Evolutionary conservation across 2,113 vertebrate species (phyloP).

Genomic region (Halichoeres trimaculatus): DNA sequence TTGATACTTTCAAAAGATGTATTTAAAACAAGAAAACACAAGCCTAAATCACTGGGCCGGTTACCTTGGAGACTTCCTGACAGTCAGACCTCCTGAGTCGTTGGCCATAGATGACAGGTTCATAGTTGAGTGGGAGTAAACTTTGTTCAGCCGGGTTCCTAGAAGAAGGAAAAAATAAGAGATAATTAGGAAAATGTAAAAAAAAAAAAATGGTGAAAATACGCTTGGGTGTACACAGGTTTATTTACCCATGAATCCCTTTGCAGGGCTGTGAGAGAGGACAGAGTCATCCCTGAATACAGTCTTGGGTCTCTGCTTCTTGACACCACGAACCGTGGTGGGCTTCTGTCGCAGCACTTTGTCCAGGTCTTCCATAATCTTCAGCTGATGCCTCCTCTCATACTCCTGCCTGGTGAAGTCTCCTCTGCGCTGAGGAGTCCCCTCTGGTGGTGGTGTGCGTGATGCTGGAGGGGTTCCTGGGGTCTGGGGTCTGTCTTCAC

Average conservation of each 20-base stretch:
- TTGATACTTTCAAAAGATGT: neutral
- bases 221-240: neutral
- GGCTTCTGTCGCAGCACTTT: slow-evolving; percentile 89
- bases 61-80: slow-evolving; percentile 87
- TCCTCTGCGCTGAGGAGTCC: slow-evolving; percentile 83
- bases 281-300: slow-evolving; percentile 91
- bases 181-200: neutral
- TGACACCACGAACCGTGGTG: slow-evolving; percentile 83
- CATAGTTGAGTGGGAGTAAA: slow-evolving; percentile 92
- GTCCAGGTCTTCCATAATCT: slow-evolving; percentile 92
- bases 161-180: slow-evolving; percentile 1
- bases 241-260: slow-evolving; percentile 86
- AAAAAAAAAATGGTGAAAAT: neutral
- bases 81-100: slow-evolving; percentile 81
- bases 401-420: slow-evolving; percentile 91
- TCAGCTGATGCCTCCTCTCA: slow-evolving; percentile 88
- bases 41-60: neutral
- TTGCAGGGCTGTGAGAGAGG: slow-evolving; percentile 87
- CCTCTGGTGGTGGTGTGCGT: slow-evolving; percentile 77
- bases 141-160: slow-evolving; percentile 90
- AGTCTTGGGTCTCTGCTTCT: slow-evolving; percentile 89
- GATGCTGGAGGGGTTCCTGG: slow-evolving; percentile 67
- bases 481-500: slow-evolving; percentile 73
- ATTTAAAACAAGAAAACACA: neutral
- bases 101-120: slow-evolving; percentile 91